A percentile compares a stretch with the other conserved stretches of the same genome.
Conservation (phyloP, 2,888 invertebrate genomes). For the Callimorpha dominula region DNA sequence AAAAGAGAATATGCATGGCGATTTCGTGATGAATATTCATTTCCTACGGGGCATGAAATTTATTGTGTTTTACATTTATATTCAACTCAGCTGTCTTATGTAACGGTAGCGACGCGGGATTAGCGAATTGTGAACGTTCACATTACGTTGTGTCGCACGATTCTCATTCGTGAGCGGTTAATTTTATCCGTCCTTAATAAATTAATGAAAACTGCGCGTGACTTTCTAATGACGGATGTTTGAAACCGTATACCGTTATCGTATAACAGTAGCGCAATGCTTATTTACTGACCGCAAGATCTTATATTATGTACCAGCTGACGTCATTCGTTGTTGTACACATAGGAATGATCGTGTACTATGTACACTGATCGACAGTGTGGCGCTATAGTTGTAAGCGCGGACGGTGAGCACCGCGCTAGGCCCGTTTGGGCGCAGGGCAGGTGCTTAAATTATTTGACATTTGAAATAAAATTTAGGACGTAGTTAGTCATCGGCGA, state of each 20-base stretch:
- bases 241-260: conserved; percentile 70
- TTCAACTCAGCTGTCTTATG: conserved; percentile 86
- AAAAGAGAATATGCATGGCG: conserved; percentile 87
- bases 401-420: conserved; percentile 20
- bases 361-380: background rate
- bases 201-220: conserved; percentile 76
- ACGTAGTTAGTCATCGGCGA: conserved; percentile 85
- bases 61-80: conserved; percentile 87
- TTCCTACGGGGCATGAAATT: conserved; percentile 87
- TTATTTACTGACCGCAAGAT: conserved; percentile 37
- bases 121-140: conserved; percentile 85
- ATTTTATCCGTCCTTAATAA: conserved; percentile 76
- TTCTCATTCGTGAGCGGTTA: conserved; percentile 74
- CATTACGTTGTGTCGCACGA: conserved; percentile 79
- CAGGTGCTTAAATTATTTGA: conserved; percentile 85
- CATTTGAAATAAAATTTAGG: conserved; percentile 86
- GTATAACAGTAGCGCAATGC: conserved; percentile 55
- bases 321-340: background rate
- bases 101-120: conserved; percentile 86
- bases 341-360: background rate
- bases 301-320: conserved; percentile 10
- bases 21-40: conserved; percentile 88
- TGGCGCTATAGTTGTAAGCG: conserved; percentile 10
- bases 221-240: conserved; percentile 72
- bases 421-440: conserved; percentile 59